Percentiles rank a stretch among this genome's conserved stretches.
These are phyloP conservation scores for Lates calcarifer DNA, from an alignment of 2,113 vertebrate species.

Conservation along the genomic window DNA sequence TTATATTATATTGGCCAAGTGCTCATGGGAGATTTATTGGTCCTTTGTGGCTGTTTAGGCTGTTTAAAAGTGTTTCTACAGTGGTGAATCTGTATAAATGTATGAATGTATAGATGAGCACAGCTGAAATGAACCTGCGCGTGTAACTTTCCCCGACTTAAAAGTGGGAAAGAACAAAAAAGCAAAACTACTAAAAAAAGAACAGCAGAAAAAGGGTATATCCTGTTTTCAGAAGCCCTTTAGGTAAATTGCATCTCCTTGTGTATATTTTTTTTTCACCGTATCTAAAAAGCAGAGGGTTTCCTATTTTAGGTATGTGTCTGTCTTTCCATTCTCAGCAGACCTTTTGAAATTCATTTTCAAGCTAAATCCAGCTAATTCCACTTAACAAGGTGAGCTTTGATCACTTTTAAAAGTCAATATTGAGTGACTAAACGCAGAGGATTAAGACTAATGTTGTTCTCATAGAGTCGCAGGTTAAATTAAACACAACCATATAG, in stretches of 20 bases:
- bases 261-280: not conserved
- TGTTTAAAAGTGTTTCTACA: not conserved
- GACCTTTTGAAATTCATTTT: conserved; percentile 72
- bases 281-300: conserved; percentile 12
- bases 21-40: not conserved
- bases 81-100: not conserved
- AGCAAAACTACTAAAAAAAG: not conserved
- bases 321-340: conserved; percentile 42
- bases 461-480: conserved; percentile 32
- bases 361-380: conserved; percentile 68
- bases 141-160: not conserved
- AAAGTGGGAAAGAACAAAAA: conserved; percentile 9
- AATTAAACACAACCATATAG: conserved; percentile 28
- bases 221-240: conserved; percentile 15
- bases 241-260: conserved; percentile 19
- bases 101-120: not conserved
- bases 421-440: conserved; percentile 66
- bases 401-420: conserved; percentile 79
- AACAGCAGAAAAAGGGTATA: not conserved
- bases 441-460: conserved; percentile 68
- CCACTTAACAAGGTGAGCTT: conserved; percentile 70
- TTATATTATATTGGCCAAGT: not conserved
- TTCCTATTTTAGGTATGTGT: conserved; percentile 15
- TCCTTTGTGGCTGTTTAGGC: not conserved
- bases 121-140: not conserved